Percentiles rank a stretch among this genome's conserved stretches.
Conservation (phyloP, 2,797 vertebrate genomes). For the Merluccius polli region DNA sequence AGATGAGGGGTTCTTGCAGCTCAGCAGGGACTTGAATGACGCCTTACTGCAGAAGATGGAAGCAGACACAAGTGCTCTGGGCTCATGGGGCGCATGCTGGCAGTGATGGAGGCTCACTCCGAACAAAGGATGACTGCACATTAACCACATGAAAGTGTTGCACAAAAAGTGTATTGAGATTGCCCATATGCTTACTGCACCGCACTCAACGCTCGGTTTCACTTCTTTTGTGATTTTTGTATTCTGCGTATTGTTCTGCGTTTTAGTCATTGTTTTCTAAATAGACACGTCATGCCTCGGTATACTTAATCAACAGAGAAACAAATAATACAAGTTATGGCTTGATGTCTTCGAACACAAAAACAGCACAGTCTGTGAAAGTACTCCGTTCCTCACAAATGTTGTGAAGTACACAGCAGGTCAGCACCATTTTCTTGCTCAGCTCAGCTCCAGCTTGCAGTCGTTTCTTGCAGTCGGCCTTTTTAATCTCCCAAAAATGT, state of each 20-base stretch:
- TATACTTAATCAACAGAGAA: neutral
- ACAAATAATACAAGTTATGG: too few species aligned
- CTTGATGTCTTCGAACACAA: neutral
- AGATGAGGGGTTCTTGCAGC: slow-evolving; percentile 15
- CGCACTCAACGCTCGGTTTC: neutral
- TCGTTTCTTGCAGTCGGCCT: too few species aligned
- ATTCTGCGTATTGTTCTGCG: neutral
- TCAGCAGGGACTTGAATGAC: slow-evolving; percentile 1
- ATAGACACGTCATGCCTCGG: neutral
- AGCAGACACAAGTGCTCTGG: slow-evolving; percentile 8
- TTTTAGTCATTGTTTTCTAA: neutral
- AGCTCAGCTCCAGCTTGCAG: too few species aligned
- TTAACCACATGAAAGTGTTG: neutral
- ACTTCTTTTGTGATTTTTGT: too few species aligned
- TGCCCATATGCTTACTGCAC: neutral
- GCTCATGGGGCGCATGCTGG: slow-evolving; percentile 11
- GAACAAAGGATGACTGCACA: neutral
- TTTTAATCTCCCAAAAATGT: too few species aligned
- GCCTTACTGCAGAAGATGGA: slow-evolving; percentile 5
- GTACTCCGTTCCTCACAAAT: too few species aligned
- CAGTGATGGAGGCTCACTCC: neutral
- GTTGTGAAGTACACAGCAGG: too few species aligned
- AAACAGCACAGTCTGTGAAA: too few species aligned
- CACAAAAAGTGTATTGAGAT: neutral
- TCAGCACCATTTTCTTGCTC: too few species aligned